phyloP scores from a whole-genome alignment of 2,888 invertebrate genomes.

The Adelphocoris suturalis region DNA sequence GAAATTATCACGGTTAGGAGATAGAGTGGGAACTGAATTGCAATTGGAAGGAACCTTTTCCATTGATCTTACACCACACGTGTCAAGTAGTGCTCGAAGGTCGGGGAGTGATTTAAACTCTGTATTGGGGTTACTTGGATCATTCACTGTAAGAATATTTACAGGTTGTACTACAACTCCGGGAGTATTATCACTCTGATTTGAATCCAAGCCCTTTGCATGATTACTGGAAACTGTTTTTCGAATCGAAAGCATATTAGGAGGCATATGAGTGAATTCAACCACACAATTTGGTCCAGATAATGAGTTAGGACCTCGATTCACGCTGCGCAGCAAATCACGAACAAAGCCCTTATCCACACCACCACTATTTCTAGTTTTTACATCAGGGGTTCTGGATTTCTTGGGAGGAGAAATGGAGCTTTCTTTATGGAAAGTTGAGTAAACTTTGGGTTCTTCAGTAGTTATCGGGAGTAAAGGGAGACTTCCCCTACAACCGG shows the following conservation, averaged over 20 bases:
- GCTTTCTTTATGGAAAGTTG: background rate
- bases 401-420: background rate
- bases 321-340: constrained; percentile 4
- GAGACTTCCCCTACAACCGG: background rate
- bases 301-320: background rate
- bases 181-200: background rate
- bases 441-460: constrained; percentile 8
- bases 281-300: constrained; percentile 1
- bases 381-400: background rate
- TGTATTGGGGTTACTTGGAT: background rate
- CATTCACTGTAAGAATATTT: background rate
- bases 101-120: constrained; percentile 3
- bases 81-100: background rate
- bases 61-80: background rate
- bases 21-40: too few species aligned
- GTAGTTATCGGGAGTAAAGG: background rate
- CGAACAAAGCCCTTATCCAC: constrained; percentile 9
- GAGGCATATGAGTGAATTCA: background rate
- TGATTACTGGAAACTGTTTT: background rate
- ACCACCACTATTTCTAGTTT: background rate
- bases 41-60: background rate
- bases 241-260: background rate
- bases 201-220: background rate
- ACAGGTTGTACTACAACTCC: background rate
- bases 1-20: background rate